These are phyloP conservation scores for Prinia subflava DNA, from an alignment of 2,113 vertebrate genomes.

Conservation along the genomic window DNA sequence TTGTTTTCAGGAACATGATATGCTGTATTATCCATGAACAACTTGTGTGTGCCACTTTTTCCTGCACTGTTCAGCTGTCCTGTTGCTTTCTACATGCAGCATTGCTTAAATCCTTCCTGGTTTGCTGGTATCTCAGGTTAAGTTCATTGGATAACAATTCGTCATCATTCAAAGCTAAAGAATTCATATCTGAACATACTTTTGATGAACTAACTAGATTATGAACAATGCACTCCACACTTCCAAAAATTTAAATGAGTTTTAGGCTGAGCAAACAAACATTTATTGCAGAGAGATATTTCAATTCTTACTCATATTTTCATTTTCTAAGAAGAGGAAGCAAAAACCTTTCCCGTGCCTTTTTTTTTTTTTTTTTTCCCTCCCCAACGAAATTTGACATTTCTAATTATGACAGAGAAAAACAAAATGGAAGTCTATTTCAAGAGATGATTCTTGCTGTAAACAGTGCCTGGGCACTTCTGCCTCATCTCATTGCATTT, in stretches of 20 bases:
- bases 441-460: not conserved
- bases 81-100: not conserved
- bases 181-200: not conserved
- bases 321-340: not conserved
- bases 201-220: not conserved
- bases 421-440: not conserved
- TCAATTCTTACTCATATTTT: not conserved
- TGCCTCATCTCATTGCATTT: conserved; percentile 3
- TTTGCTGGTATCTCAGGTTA: not conserved
- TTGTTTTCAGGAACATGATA: not conserved
- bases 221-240: not conserved
- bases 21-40: not conserved
- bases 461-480: not conserved
- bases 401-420: not conserved
- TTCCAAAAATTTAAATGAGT: not conserved
- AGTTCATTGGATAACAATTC: not conserved
- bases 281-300: not conserved
- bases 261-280: not conserved
- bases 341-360: not conserved
- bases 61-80: not conserved
- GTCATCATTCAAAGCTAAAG: not conserved
- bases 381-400: not conserved
- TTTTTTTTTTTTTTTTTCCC: not conserved
- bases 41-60: not conserved
- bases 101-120: not conserved